Evolutionary conservation across 2,113 vertebrate species (phyloP).

Genomic region (Zosterops borbonicus): DNA sequence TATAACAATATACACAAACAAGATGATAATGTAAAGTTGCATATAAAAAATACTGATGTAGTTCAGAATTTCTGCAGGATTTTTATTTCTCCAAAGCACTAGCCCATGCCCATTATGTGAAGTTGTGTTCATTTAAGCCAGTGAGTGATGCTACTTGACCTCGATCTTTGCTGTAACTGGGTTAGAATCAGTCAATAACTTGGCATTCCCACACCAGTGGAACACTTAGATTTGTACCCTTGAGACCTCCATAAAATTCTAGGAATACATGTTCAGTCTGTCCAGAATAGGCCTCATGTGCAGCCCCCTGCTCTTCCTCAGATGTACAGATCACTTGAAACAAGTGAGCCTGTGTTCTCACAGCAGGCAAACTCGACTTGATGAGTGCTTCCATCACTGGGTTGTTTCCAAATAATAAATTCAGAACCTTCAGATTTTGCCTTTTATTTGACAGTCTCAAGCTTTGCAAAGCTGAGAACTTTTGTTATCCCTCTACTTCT

Average conservation of each 20-base stretch:
- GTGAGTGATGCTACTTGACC: background rate
- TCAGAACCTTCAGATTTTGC: background rate
- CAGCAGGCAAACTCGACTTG: background rate
- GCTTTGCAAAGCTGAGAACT: background rate
- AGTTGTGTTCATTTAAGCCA: background rate
- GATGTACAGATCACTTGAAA: background rate
- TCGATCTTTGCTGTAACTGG: background rate
- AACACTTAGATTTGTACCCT: background rate
- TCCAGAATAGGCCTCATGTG: background rate
- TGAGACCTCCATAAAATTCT: background rate
- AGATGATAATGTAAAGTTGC: background rate
- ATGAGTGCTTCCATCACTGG: background rate
- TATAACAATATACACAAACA: background rate
- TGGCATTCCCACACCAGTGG: background rate
- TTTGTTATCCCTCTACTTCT: background rate
- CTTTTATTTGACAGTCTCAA: background rate
- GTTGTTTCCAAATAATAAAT: background rate
- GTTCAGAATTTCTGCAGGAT: background rate
- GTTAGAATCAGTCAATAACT: background rate
- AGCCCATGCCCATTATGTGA: background rate
- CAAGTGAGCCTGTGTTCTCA: background rate
- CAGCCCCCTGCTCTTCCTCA: background rate
- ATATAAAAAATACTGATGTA: background rate
- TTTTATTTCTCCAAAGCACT: background rate
- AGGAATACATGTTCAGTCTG: background rate